These are phyloP conservation scores for Thalassophryne amazonica DNA, from an alignment of 2,797 vertebrate genomes.

Conservation along the genomic window DNA sequence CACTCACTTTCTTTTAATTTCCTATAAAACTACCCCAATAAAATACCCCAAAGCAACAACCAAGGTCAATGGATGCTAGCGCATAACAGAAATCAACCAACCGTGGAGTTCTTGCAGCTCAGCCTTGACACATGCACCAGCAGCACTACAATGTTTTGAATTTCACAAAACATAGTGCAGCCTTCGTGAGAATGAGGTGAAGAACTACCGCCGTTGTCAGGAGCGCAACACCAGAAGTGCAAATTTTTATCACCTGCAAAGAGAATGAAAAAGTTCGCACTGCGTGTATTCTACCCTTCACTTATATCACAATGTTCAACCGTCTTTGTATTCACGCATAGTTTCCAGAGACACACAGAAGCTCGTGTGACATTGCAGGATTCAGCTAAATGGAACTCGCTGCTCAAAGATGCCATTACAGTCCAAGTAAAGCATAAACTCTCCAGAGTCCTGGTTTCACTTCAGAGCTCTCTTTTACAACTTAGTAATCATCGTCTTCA, in stretches of 20 bases:
- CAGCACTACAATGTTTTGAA: conserved; percentile 25
- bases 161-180: conserved; percentile 29
- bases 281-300: conserved; percentile 8
- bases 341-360: conserved; percentile 40
- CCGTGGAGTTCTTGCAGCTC: conserved; percentile 20
- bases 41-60: conserved; percentile 32
- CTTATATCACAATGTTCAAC: conserved; percentile 20
- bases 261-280: conserved; percentile 19
- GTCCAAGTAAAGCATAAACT: conserved; percentile 39
- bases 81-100: conserved; percentile 1
- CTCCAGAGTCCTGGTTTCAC: conserved; percentile 17
- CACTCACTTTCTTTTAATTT: conserved; percentile 45
- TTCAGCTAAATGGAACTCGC: conserved; percentile 26
- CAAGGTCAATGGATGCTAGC: conserved; percentile 5
- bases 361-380: conserved; percentile 30
- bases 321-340: conserved; percentile 11
- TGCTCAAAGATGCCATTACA: conserved; percentile 31
- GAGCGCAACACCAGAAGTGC: conserved; percentile 29
- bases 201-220: conserved; percentile 19
- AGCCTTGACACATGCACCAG: conserved; percentile 33
- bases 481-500: conserved; percentile 88
- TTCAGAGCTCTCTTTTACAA: conserved; percentile 2
- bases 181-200: conserved; percentile 17
- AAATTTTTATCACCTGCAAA: conserved; percentile 27
- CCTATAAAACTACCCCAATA: conserved; percentile 68